phyloP scores from a whole-genome alignment of 2,797 vertebrate genomes.

The Mastacembelus armatus region DNA sequence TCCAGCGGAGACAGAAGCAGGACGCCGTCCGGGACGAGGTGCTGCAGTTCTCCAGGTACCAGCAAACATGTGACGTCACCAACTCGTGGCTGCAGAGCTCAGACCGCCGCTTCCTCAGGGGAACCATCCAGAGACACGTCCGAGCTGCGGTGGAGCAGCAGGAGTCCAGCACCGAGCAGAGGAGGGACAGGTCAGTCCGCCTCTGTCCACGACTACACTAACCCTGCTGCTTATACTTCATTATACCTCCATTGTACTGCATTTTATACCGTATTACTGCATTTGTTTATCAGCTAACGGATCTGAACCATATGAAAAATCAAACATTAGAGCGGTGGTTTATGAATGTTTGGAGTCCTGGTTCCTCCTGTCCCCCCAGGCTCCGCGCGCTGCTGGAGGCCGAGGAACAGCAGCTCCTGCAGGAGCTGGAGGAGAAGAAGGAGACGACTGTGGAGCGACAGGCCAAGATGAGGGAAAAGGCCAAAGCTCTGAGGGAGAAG shows the following conservation, averaged over 20 bases:
- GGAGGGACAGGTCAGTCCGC: conserved; percentile 84
- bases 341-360: too few species aligned
- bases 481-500: conserved; percentile 79
- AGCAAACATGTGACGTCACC: conserved; percentile 54
- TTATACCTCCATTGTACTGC: too few species aligned
- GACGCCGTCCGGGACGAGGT: conserved; percentile 68
- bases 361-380: conserved; percentile 80
- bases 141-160: conserved; percentile 73
- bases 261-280: too few species aligned
- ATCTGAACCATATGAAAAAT: too few species aligned
- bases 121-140: conserved; percentile 71
- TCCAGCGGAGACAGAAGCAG: conserved; percentile 61
- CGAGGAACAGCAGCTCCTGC: conserved; percentile 85
- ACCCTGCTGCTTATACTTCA: too few species aligned
- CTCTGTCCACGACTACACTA: too few species aligned
- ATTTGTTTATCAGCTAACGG: too few species aligned
- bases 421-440: conserved; percentile 80
- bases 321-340: too few species aligned
- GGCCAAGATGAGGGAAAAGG: conserved; percentile 83
- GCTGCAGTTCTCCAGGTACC: conserved; percentile 70
- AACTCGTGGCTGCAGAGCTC: conserved; percentile 78
- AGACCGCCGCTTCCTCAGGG: conserved; percentile 67
- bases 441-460: conserved; percentile 83
- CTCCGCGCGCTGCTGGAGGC: conserved; percentile 85
- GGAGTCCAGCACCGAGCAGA: conserved; percentile 73